Percentiles rank a stretch among this genome's conserved stretches.
phyloP scores from a whole-genome alignment of 2,888 invertebrate genomes.

The Harpalus rubripes region DNA sequence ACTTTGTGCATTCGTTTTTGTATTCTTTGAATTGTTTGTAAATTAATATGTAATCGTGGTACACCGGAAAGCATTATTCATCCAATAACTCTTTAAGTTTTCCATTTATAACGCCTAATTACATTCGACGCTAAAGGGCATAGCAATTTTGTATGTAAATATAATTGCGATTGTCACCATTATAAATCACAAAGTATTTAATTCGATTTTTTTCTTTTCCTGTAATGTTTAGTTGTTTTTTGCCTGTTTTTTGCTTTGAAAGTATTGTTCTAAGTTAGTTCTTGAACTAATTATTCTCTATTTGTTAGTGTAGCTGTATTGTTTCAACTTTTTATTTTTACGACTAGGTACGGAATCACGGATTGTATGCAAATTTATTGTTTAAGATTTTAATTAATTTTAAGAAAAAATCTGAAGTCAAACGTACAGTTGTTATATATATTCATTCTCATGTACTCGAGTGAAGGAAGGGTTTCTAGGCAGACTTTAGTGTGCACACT shows the following conservation, averaged over 20 bases:
- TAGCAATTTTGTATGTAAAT: slow-evolving; percentile 20
- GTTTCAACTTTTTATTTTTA: not conserved
- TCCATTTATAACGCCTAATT: slow-evolving; percentile 43
- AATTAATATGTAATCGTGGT: slow-evolving; percentile 6
- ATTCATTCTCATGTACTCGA: not conserved
- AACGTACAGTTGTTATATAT: not conserved
- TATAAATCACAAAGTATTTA: slow-evolving; percentile 12
- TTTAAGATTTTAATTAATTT: slow-evolving; percentile 41
- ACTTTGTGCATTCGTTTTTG: slow-evolving; percentile 17
- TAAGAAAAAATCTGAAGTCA: not conserved
- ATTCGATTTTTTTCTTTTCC: slow-evolving; percentile 4
- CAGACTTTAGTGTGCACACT: no score
- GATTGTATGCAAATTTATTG: slow-evolving; percentile 32
- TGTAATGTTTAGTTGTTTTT: not conserved
- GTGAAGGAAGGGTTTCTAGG: no score
- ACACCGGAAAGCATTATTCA: slow-evolving; percentile 42
- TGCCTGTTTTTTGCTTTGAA: not conserved
- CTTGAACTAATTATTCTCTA: slow-evolving; percentile 25
- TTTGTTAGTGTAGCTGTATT: not conserved
- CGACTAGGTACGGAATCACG: not conserved
- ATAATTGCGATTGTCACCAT: slow-evolving; percentile 17
- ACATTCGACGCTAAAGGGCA: slow-evolving; percentile 12
- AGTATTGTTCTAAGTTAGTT: not conserved
- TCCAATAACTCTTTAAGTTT: slow-evolving; percentile 16
- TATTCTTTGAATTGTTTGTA: slow-evolving; percentile 29